Evolutionary conservation across 2,113 vertebrate species (phyloP), one percentile per base, ranked within the genome.

Genomic region (Brachypodius melanocephalos): DNA sequence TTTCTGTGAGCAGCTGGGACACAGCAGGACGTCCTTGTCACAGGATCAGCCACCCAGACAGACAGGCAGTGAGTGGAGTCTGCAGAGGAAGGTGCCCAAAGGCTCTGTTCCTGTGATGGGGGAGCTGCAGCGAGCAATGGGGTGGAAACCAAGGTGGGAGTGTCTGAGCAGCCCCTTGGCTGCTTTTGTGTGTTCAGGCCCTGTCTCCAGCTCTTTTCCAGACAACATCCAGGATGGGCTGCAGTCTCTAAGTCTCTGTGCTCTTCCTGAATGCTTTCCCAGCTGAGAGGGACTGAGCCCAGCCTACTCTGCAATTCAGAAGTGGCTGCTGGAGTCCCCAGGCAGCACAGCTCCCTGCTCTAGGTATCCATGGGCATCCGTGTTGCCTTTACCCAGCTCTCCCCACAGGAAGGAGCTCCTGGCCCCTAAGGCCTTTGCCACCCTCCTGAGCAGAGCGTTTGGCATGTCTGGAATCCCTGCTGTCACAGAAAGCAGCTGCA

Each of bases 281-380:
- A 71, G 43, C 40, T n/a, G 26, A 29, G 31, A 68, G 40, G 12
- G 31, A 22, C 63, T 26, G 40, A 73, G 49, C 7, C 9, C 58
- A 89, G 17, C 12, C 26, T 52, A 2, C 40, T 71, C 9, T 63
- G 75, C 72, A 63, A 10, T 49, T 84, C 77, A 65, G 52, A 49
- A 25, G 55, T 49, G 42, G 17, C 38, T 79, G 31, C 28, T 69
- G 86, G 21, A 59, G 38, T 45, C 32, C 54, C 17, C 52, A 85
- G 78, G 78, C 74, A 82, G 54, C 68, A 49, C 43, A 59, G 63
- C 4, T 62, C 17, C 21, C 31, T 43, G 36, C 18, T 59, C 34
- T 7, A 14, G 22, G 14, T 38, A 26, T 21, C 52, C 67, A 3
- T 16, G 29, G 32, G 10, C 34, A 43, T n/a, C 38, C 0, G 0